Evolutionary conservation across 2,888 invertebrate species (phyloP).

Genomic region (Corythucha ciliata): DNA sequence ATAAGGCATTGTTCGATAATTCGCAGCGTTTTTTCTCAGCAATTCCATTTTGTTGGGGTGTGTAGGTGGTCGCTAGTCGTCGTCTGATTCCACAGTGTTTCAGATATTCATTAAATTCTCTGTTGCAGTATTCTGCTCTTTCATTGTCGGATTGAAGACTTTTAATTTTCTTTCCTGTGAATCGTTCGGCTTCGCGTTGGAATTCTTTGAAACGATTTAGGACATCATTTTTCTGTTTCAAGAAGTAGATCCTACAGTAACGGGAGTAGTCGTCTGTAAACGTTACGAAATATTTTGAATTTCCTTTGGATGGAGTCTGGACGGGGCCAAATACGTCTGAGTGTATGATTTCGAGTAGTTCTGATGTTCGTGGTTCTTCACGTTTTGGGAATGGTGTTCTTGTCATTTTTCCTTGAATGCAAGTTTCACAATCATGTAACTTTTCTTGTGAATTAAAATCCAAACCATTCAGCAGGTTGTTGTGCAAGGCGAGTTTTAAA

Average conservation of each 20-base stretch:
- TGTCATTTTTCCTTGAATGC: background rate
- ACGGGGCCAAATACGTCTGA: constrained; percentile 34
- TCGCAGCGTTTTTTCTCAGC: constrained; percentile 9
- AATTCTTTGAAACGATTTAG: constrained; percentile 28
- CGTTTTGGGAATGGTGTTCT: background rate
- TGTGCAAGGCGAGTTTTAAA: background rate
- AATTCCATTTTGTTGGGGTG: constrained; percentile 16
- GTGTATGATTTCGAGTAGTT: constrained; percentile 27
- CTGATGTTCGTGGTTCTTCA: constrained; percentile 19
- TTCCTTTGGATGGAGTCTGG: constrained; percentile 29
- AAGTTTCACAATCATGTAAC: background rate
- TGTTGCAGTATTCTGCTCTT: constrained; percentile 29
- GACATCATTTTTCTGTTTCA: constrained; percentile 33
- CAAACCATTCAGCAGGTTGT: background rate
- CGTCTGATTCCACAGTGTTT: constrained; percentile 34
- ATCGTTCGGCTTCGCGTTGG: constrained; percentile 31
- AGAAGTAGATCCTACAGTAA: constrained; percentile 31
- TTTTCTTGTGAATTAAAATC: background rate
- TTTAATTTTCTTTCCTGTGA: constrained; percentile 30
- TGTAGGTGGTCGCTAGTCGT: constrained; percentile 35
- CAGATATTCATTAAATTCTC: constrained; percentile 32
- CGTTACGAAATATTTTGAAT: constrained; percentile 31
- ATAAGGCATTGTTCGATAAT: no score
- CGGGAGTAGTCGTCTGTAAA: constrained; percentile 35
- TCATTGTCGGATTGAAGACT: constrained; percentile 34